A percentile compares a stretch with the other conserved stretches of the same genome.
Evolutionary conservation across 2,888 invertebrate species (phyloP).

Genomic region (Tortricodes alternella): DNA sequence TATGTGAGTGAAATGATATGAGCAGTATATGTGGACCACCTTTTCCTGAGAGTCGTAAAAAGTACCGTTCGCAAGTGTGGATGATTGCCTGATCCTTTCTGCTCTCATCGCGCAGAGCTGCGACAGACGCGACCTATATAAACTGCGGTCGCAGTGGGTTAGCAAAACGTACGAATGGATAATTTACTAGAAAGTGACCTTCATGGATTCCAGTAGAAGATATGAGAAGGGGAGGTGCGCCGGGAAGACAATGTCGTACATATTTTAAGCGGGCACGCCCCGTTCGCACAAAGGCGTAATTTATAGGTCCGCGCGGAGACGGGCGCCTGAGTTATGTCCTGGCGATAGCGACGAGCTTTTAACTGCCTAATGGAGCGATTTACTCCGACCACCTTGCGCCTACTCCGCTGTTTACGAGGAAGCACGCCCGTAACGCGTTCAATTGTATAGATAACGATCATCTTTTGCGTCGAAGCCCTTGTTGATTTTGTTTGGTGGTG

Average conservation of each 20-base stretch:
- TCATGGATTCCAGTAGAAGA: constrained; percentile 64
- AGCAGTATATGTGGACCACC: constrained; percentile 35
- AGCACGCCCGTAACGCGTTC: constrained; percentile 50
- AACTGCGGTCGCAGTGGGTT: constrained; percentile 51
- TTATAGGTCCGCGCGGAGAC: constrained; percentile 80
- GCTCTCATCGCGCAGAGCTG: constrained; percentile 36
- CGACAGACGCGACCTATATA: constrained; percentile 58
- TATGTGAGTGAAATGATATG: constrained; percentile 37
- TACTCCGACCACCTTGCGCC: constrained; percentile 76
- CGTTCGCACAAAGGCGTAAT: constrained; percentile 80
- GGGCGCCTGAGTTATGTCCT: constrained; percentile 79
- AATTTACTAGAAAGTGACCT: constrained; percentile 71
- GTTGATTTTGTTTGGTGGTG: constrained; percentile 21
- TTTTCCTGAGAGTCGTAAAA: constrained; percentile 40
- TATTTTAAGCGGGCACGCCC: constrained; percentile 80
- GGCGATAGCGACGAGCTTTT: constrained; percentile 82
- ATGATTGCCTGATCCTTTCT: constrained; percentile 46
- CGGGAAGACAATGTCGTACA: constrained; percentile 80
- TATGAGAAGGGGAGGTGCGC: constrained; percentile 69
- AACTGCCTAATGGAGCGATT: constrained; percentile 83
- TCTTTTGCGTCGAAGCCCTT: constrained; percentile 30
- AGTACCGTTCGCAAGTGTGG: constrained; percentile 49
- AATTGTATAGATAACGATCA: constrained; percentile 49
- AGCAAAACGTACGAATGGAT: constrained; percentile 60
- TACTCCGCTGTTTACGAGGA: constrained; percentile 65